Evolutionary conservation across 2,888 invertebrate genomes (phyloP), one percentile per base, ranked within the genome.

Genomic region (Isoperla grammatica): DNA sequence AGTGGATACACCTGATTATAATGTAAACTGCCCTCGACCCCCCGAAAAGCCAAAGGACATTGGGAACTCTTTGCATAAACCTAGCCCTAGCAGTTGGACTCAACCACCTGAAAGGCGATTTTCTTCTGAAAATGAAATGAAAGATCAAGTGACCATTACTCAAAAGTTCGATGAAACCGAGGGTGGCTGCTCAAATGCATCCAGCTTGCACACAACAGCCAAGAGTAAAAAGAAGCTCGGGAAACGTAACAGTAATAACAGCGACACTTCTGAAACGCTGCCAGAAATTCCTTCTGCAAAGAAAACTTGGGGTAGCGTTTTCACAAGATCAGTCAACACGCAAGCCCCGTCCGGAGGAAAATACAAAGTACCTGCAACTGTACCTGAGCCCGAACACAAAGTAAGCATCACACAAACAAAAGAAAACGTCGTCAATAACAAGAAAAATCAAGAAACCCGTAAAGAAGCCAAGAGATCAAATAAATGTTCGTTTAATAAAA

Each of bases 381-480:
- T 59, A 13, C 19, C 29, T 9, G 60, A 57, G 45, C 8, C 53
- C 11, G 53, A 53, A 13, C 8, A 8, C 8, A 53, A 53, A 37
- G 5, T 23, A 65, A 66, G 43, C 63, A 60, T 23, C 62, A 68
- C 61, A 64, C 67, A 63, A 20, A 42, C 35, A 15, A 59, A 65
- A 40, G 67, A 65, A 48, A 54, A 57, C 19, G 43, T 29, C 42
- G 62, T 46, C 23, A 45, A 20, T 56, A 69, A 67, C 63, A 68
- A 65, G 64, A 67, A 64, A 62, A 57, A 19, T 60, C 61, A 59
- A 66, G 69, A 62, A 67, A 49, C 64, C 59, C 40, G 60, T 58
- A 55, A 68, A 63, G 62, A 66, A 62, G 62, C 56, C 61, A 57
- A 66, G 63, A 64, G 64, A 50, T 58, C 64, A 40, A 71, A 70